Percentiles rank a stretch among this genome's conserved stretches.
These are phyloP conservation scores for Neosalanx taihuensis DNA, from an alignment of 2,797 vertebrate species.

Conservation along the genomic window DNA sequence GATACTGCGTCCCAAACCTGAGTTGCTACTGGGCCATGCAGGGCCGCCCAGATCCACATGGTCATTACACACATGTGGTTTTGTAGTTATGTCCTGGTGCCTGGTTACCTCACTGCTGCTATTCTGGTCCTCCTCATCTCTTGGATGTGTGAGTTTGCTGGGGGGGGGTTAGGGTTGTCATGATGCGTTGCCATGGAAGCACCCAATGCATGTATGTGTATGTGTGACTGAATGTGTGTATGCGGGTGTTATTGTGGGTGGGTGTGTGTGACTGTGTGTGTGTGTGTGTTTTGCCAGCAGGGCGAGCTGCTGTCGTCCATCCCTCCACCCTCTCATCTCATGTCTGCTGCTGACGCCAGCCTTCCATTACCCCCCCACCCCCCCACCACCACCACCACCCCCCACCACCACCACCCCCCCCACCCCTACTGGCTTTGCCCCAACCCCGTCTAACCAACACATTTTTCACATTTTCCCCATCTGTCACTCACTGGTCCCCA, in stretches of 20 bases:
- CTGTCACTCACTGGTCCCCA: slow-evolving; percentile 54
- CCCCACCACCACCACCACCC: background rate
- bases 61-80: slow-evolving; percentile 13
- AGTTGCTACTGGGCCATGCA: slow-evolving; percentile 28
- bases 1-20: slow-evolving; percentile 43
- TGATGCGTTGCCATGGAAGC: slow-evolving; percentile 47
- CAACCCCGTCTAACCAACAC: slow-evolving; percentile 51
- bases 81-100: slow-evolving; percentile 9
- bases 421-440: slow-evolving; percentile 52
- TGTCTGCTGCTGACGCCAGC: slow-evolving; percentile 54
- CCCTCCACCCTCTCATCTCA: slow-evolving; percentile 47
- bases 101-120: background rate
- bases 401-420: background rate
- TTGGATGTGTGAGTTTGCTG: background rate
- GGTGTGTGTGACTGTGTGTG: background rate
- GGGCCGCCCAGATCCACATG: slow-evolving; percentile 22
- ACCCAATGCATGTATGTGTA: slow-evolving; percentile 12
- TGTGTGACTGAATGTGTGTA: background rate
- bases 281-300: slow-evolving; percentile 15
- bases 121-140: background rate
- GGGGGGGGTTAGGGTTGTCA: too few species aligned
- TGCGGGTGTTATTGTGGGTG: background rate
- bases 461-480: slow-evolving; percentile 57
- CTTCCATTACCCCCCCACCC: slow-evolving; percentile 17
- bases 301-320: slow-evolving; percentile 27